Evolutionary conservation across 2,797 vertebrate species (phyloP).

Genomic region (Uromys caudimaculatus): DNA sequence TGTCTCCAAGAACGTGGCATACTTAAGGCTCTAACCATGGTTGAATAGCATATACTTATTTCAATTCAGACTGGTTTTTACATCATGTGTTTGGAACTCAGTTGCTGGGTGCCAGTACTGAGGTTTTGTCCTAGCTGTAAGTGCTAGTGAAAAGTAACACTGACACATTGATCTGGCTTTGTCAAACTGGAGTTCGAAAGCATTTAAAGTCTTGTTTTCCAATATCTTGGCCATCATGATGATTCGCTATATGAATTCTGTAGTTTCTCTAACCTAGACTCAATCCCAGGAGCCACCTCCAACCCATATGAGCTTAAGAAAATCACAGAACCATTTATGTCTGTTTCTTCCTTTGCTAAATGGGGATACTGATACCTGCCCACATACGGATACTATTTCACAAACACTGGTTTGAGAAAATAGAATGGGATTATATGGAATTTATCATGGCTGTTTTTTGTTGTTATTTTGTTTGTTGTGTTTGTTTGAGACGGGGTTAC

Average conservation of each 20-base stretch:
- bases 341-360: slow-evolving; percentile 49
- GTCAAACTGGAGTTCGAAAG: slow-evolving; percentile 49
- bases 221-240: neutral
- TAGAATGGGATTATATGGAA: neutral
- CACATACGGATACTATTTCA: neutral
- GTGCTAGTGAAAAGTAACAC: slow-evolving; percentile 34
- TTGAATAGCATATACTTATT: slow-evolving; percentile 43
- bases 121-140: slow-evolving; percentile 1
- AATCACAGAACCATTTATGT: slow-evolving; percentile 25
- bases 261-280: slow-evolving; percentile 5
- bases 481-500: neutral
- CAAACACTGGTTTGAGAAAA: neutral
- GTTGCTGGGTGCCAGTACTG: neutral
- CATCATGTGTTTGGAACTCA: slow-evolving; percentile 9
- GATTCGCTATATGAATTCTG: slow-evolving; percentile 5
- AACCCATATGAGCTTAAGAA: neutral
- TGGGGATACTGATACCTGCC: slow-evolving; percentile 41
- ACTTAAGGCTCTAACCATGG: neutral
- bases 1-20: neutral
- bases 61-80: slow-evolving; percentile 27
- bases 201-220: slow-evolving; percentile 56
- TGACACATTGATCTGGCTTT: neutral
- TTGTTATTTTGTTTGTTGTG: neutral
- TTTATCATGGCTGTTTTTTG: neutral
- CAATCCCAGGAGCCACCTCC: slow-evolving; percentile 6